Evolutionary conservation across 2,888 invertebrate species (phyloP).

Genomic region (Ceriagrion tenellum): DNA sequence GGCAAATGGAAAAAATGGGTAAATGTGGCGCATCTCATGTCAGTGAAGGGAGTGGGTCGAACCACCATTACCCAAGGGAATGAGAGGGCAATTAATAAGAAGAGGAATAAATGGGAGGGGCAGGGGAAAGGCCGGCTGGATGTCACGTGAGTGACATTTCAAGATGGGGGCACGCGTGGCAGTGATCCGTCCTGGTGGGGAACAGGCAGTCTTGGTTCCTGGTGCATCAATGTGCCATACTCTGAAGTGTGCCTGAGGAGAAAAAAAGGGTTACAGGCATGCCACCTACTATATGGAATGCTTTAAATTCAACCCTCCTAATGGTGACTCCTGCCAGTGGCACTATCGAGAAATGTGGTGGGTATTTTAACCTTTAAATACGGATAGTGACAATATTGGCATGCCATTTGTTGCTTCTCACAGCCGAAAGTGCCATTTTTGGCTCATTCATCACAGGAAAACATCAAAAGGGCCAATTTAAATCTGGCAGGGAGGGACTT

Average conservation of each 20-base stretch:
- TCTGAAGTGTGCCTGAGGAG: slow-evolving; percentile 8
- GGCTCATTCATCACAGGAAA: too few relatives aligned
- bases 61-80: not conserved
- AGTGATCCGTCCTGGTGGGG: slow-evolving; percentile 59
- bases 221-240: slow-evolving; percentile 53
- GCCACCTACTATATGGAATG: too few relatives aligned
- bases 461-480: too few relatives aligned
- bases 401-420: too few relatives aligned
- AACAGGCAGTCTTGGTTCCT: slow-evolving; percentile 47
- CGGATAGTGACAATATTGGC: too few relatives aligned
- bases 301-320: too few relatives aligned
- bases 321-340: too few relatives aligned
- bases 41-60: not conserved
- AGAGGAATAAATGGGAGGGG: not conserved
- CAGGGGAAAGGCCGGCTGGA: not conserved
- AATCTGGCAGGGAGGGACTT: too few relatives aligned
- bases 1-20: not conserved
- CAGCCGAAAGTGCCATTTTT: too few relatives aligned
- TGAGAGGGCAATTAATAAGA: not conserved
- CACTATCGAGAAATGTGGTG: too few relatives aligned
- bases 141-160: not conserved
- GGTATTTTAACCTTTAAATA: too few relatives aligned
- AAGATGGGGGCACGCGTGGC: slow-evolving; percentile 48
- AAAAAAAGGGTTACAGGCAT: too few relatives aligned
- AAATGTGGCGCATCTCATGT: not conserved